A percentile compares a stretch with the other conserved stretches of the same genome.
Conservation (phyloP, 2,797 vertebrate species). For the Zalophus californianus region DNA sequence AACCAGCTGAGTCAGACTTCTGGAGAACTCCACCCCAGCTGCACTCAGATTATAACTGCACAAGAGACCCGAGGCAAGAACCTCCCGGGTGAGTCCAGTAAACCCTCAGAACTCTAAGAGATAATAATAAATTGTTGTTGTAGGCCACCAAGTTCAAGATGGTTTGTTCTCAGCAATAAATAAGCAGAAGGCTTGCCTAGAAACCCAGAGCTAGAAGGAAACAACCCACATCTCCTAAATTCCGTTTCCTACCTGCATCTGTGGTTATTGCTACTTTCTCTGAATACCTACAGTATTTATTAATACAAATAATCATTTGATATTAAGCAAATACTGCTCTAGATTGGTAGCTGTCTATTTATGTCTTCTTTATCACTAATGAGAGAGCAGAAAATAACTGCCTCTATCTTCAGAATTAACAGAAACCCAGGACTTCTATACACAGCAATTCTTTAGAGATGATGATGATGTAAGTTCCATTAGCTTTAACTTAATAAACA, state of each 20-base stretch:
- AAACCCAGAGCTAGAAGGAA: not conserved
- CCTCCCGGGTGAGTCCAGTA: not conserved
- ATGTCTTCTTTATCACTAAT: not conserved
- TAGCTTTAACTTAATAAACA: not conserved
- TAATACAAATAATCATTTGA: not conserved
- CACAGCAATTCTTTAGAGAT: not conserved
- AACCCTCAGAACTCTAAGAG: not conserved
- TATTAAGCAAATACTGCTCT: not conserved
- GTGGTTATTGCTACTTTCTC: not conserved
- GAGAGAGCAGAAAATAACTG: not conserved
- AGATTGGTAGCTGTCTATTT: not conserved
- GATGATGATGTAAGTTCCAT: not conserved
- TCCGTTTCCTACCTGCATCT: not conserved
- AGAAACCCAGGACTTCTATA: not conserved
- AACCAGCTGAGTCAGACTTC: not conserved
- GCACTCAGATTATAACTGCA: accelerated
- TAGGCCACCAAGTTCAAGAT: too few species aligned
- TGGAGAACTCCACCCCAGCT: not conserved
- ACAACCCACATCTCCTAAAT: not conserved
- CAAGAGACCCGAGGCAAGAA: not conserved
- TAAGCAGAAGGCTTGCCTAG: not conserved
- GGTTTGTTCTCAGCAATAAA: not conserved
- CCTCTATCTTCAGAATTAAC: not conserved
- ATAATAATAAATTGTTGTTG: not conserved
- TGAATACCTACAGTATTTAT: not conserved